phyloP scores from a whole-genome alignment of 2,113 vertebrate species.

The Motacilla alba region DNA sequence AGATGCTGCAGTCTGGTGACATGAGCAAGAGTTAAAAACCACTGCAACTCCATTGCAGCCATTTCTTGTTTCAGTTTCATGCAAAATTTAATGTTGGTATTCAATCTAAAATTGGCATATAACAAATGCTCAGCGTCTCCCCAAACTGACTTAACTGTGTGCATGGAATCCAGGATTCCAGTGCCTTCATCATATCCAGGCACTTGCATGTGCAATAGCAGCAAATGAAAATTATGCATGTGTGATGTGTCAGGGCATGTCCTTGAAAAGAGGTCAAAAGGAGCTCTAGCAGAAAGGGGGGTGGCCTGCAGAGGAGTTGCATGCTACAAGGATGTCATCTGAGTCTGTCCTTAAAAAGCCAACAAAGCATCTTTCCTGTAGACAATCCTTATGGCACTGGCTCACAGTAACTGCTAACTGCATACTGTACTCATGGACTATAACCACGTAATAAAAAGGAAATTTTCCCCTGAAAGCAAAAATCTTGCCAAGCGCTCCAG shows the following conservation, averaged over 20 bases:
- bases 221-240: neutral
- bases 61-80: neutral
- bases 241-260: neutral
- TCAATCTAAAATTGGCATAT: neutral
- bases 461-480: neutral
- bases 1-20: neutral
- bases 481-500: neutral
- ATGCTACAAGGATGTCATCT: neutral
- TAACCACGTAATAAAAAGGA: neutral
- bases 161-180: neutral
- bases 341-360: neutral
- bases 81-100: neutral
- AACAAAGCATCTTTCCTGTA: neutral
- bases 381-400: neutral
- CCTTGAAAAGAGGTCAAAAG: neutral
- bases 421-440: neutral
- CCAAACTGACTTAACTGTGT: accelerated
- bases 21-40: neutral
- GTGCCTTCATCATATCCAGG: neutral
- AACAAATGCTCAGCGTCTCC: neutral
- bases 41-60: neutral
- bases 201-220: neutral
- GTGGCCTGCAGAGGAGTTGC: neutral
- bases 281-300: neutral
- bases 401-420: neutral